phyloP scores from a whole-genome alignment of 2,113 vertebrate species.

The Heptranchias perlo region DNA sequence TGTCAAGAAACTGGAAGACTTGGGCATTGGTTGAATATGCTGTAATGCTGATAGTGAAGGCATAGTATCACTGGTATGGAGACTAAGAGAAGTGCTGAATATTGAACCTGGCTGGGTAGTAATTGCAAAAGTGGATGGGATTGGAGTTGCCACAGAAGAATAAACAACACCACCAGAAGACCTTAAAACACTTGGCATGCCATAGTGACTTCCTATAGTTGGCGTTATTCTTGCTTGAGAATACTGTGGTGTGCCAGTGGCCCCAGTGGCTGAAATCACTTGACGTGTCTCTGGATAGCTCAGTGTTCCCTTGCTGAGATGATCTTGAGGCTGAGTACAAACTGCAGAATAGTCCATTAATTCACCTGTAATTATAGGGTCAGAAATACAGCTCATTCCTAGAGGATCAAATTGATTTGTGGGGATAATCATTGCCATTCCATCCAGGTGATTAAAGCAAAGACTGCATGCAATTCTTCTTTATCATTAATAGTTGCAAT shows the following conservation, averaged over 20 bases:
- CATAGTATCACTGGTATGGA: slow-evolving; percentile 77
- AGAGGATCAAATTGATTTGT: slow-evolving; percentile 54
- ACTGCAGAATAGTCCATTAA: slow-evolving; percentile 85
- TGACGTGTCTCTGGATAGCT: slow-evolving; percentile 72
- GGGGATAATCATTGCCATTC: slow-evolving; percentile 56
- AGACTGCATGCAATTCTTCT: slow-evolving; percentile 76
- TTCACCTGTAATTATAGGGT: slow-evolving; percentile 90
- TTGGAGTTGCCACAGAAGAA: slow-evolving; percentile 80
- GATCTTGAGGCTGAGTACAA: slow-evolving; percentile 61
- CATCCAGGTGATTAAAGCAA: slow-evolving; percentile 63
- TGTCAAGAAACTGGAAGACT: slow-evolving; percentile 79
- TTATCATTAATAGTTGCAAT: slow-evolving; percentile 48
- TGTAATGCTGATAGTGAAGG: slow-evolving; percentile 70
- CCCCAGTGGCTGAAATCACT: slow-evolving; percentile 64
- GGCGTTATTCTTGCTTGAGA: slow-evolving; percentile 72
- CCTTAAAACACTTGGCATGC: slow-evolving; percentile 75
- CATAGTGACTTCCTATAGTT: slow-evolving; percentile 64
- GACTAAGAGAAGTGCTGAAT: slow-evolving; percentile 72
- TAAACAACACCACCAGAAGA: slow-evolving; percentile 89
- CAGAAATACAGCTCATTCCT: slow-evolving; percentile 75
- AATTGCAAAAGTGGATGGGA: slow-evolving; percentile 87
- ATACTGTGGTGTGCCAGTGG: slow-evolving; percentile 66
- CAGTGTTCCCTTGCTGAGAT: slow-evolving; percentile 41
- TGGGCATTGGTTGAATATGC: slow-evolving; percentile 69
- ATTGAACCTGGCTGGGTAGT: slow-evolving; percentile 94